Evolutionary conservation across 2,113 vertebrate genomes (phyloP).

Genomic region (Phycodurus eques): DNA sequence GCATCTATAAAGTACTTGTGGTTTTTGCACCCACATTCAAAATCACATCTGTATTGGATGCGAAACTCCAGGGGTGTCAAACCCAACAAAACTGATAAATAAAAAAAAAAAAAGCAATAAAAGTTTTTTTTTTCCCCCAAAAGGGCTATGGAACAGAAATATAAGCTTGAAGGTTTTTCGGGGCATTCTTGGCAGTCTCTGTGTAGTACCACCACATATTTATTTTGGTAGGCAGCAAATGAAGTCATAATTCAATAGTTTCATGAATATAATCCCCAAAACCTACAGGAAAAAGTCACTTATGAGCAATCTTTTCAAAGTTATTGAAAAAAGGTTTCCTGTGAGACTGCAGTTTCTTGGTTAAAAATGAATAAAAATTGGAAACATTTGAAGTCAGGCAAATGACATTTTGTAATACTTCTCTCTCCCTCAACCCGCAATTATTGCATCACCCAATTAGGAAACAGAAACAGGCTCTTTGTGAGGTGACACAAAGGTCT

Average conservation of each 20-base stretch:
- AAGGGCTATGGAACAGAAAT: background rate
- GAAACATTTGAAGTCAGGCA: slow-evolving; percentile 20
- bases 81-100: background rate
- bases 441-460: slow-evolving; percentile 6
- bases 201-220: background rate
- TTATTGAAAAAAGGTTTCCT: slow-evolving; percentile 1
- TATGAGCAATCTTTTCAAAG: slow-evolving; percentile 16
- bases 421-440: background rate
- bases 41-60: background rate
- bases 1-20: slow-evolving; percentile 3
- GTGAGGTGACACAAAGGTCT: slow-evolving; percentile 26
- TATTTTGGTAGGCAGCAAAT: background rate
- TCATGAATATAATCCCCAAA: slow-evolving; percentile 9
- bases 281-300: slow-evolving; percentile 14
- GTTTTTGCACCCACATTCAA: slow-evolving; percentile 11
- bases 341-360: background rate
- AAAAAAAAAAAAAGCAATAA: slow-evolving; percentile 6
- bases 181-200: background rate
- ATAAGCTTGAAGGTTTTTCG: background rate
- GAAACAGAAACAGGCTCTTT: slow-evolving; percentile 37
- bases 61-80: background rate
- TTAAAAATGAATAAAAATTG: slow-evolving; percentile 4
- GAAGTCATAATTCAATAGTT: slow-evolving; percentile 15
- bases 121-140: background rate
- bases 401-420: slow-evolving; percentile 17